These are phyloP conservation scores for Baronia brevicornis DNA, from an alignment of 2,888 invertebrate species.

Conservation along the genomic window DNA sequence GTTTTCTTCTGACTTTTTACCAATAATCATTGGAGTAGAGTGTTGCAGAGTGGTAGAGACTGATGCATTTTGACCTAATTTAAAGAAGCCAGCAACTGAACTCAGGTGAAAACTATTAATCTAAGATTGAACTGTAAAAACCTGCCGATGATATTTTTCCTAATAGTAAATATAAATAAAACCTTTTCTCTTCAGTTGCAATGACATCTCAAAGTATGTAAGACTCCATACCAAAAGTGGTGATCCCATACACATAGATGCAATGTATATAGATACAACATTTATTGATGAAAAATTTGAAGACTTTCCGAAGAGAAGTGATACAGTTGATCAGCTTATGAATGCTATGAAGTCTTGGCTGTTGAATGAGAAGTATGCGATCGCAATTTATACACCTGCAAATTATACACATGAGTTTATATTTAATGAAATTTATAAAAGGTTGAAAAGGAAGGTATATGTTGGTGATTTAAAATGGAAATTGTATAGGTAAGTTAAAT, in stretches of 20 bases:
- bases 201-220: slow-evolving; percentile 72
- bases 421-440: slow-evolving; percentile 72
- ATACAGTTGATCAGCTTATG: slow-evolving; percentile 74
- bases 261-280: slow-evolving; percentile 87
- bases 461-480: slow-evolving; percentile 67
- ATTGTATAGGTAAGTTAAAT: slow-evolving; percentile 73
- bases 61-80: no score
- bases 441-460: slow-evolving; percentile 76
- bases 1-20: neutral
- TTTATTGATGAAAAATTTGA: slow-evolving; percentile 76
- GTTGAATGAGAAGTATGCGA: slow-evolving; percentile 53
- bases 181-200: slow-evolving; percentile 47
- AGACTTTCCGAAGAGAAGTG: slow-evolving; percentile 79
- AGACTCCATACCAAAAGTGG: slow-evolving; percentile 64
- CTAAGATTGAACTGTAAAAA: no score
- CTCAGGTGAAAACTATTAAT: no score
- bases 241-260: slow-evolving; percentile 75
- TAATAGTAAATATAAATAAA: no score
- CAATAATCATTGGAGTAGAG: no score
- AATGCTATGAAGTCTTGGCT: slow-evolving; percentile 77
- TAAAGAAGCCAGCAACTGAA: no score
- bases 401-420: slow-evolving; percentile 78
- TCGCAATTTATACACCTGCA: slow-evolving; percentile 75
- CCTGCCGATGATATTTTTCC: no score
- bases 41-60: no score